Evolutionary conservation across 2,888 invertebrate genomes (phyloP).

Genomic region (Beris chalybata): DNA sequence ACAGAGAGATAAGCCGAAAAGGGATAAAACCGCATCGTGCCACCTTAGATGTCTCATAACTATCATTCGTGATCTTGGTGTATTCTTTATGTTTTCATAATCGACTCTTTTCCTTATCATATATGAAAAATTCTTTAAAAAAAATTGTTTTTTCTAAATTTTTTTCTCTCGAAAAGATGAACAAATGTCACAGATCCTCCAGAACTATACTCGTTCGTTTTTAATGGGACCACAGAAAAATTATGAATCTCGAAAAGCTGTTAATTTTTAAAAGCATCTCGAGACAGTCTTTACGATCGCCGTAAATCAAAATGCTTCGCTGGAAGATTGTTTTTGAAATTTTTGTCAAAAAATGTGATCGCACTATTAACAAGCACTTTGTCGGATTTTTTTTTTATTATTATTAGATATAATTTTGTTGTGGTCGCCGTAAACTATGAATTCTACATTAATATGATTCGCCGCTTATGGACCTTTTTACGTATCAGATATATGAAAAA

Average conservation of each 20-base stretch:
- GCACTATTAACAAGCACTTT: slow-evolving; percentile 4
- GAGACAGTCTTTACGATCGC: slow-evolving; percentile 23
- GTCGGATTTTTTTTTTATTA: background rate
- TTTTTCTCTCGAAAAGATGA: too few relatives aligned
- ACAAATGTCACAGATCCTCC: too few relatives aligned
- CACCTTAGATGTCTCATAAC: too few relatives aligned
- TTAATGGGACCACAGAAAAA: slow-evolving; percentile 15
- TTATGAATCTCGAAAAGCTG: slow-evolving; percentile 10
- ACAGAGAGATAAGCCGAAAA: slow-evolving; percentile 10
- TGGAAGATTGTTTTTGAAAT: background rate
- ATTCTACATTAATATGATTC: slow-evolving; percentile 3
- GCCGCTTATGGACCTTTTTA: too few relatives aligned
- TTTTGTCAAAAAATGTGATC: slow-evolving; percentile 12
- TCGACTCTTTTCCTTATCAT: too few relatives aligned
- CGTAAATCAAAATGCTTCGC: slow-evolving; percentile 26
- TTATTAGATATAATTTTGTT: slow-evolving; percentile 6
- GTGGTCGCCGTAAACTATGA: slow-evolving; percentile 12
- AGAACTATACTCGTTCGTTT: background rate
- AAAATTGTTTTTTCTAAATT: too few relatives aligned
- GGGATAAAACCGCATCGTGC: background rate
- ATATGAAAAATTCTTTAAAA: too few relatives aligned
- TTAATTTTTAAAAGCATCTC: slow-evolving; percentile 19
- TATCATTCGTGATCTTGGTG: too few relatives aligned
- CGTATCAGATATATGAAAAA: background rate
- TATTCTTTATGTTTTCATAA: too few relatives aligned